Percentiles rank a stretch among this genome's conserved stretches.
Conservation (phyloP, 2,797 vertebrate genomes). For the Rhodeus uyekii region DNA sequence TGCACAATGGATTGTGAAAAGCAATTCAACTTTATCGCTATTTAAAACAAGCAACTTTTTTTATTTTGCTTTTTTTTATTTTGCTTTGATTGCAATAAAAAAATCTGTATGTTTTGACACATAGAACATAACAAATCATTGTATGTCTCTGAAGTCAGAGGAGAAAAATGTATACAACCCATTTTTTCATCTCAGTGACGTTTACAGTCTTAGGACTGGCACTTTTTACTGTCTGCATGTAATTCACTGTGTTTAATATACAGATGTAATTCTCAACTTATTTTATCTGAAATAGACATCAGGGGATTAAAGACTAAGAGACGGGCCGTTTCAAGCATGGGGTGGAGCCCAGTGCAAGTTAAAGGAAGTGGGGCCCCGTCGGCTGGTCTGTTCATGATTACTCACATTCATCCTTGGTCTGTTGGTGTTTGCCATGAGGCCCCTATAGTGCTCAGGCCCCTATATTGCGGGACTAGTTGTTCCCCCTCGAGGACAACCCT, state of each 20-base stretch:
- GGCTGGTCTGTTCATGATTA: too few relatives aligned
- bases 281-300: background rate
- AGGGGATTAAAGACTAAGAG: background rate
- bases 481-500: too few relatives aligned
- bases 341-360: too few relatives aligned
- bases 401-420: too few relatives aligned
- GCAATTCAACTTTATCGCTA: background rate
- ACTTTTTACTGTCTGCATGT: background rate
- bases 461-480: too few relatives aligned
- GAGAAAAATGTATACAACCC: background rate
- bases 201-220: background rate
- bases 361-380: too few relatives aligned
- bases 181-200: slow-evolving; percentile 1
- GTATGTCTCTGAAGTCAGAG: background rate
- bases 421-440: too few relatives aligned
- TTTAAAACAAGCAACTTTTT: background rate
- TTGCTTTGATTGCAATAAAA: background rate
- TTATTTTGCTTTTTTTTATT: background rate
- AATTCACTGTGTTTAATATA: background rate
- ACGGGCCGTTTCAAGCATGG: too few relatives aligned
- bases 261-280: background rate
- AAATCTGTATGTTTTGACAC: background rate
- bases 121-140: background rate
- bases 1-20: background rate
- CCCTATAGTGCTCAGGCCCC: too few relatives aligned